Evolutionary conservation across 2,113 vertebrate genomes (phyloP).

Genomic region (Glaucomys volans): DNA sequence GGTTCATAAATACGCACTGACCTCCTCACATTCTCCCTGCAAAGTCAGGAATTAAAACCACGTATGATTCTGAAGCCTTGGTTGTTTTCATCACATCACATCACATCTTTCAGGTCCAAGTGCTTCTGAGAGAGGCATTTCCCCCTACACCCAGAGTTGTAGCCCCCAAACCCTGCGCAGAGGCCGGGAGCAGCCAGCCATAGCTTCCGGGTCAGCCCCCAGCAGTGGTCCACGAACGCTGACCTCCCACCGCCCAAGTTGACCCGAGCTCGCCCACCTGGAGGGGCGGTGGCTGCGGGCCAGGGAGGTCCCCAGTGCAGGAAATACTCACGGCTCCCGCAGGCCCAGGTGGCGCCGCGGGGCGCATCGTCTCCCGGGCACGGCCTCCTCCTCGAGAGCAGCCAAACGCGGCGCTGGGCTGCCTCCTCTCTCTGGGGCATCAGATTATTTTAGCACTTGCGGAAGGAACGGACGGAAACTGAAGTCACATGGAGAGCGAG

Average conservation of each 20-base stretch:
- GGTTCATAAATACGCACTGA: background rate
- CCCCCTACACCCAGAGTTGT: background rate
- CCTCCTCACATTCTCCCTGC: background rate
- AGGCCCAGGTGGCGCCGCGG: conserved; percentile 31
- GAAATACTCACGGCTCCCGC: conserved; percentile 85
- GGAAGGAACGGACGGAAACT: conserved; percentile 91
- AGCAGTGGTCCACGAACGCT: background rate
- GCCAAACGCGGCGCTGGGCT: background rate
- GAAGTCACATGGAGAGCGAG: conserved; percentile 89
- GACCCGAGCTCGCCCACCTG: background rate
- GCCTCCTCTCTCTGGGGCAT: conserved; percentile 72
- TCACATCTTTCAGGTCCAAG: background rate
- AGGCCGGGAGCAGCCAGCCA: background rate
- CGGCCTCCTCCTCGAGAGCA: conserved; percentile 4
- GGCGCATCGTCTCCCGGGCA: conserved; percentile 81
- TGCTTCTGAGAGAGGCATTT: background rate
- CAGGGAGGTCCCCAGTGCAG: background rate
- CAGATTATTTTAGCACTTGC: conserved; percentile 87
- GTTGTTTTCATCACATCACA: background rate
- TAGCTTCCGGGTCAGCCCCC: background rate
- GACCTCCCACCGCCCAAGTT: background rate
- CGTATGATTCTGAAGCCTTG: background rate
- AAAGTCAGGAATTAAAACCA: background rate
- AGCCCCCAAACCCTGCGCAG: background rate
- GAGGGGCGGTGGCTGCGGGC: background rate